Conservation (phyloP, 2,888 invertebrate genomes). For the Amphipoea lucens region DNA sequence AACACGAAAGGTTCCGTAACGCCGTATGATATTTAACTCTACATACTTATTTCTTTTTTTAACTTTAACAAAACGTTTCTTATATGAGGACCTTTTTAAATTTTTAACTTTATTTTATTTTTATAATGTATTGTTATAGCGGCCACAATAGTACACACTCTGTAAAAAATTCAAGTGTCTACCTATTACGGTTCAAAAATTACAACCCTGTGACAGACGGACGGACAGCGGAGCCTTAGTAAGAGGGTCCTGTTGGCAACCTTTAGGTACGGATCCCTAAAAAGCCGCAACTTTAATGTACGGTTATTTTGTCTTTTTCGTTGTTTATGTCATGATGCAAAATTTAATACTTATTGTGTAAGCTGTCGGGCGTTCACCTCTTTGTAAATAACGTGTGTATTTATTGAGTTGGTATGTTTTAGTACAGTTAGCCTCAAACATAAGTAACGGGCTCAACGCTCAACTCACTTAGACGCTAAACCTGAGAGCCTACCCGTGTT, state of each 20-base stretch:
- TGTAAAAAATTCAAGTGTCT: not conserved
- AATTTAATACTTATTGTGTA: conserved; percentile 34
- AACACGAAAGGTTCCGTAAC: too few species aligned
- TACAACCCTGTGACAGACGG: not conserved
- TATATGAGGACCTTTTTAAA: not conserved
- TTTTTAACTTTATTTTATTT: not conserved
- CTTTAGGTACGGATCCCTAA: not conserved
- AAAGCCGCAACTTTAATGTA: conserved; percentile 3
- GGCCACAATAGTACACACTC: not conserved
- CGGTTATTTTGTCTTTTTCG: conserved; percentile 1
- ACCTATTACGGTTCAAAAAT: not conserved
- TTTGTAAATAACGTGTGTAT: conserved; percentile 10
- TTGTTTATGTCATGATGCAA: conserved; percentile 33
- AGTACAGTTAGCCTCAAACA: not conserved
- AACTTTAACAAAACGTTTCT: not conserved
- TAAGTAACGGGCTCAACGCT: not conserved
- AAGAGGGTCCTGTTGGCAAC: not conserved
- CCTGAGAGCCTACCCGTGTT: not conserved
- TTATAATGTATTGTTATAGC: not conserved
- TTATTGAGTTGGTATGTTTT: not conserved
- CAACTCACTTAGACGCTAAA: too few species aligned
- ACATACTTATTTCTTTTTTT: not conserved
- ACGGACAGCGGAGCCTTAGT: not conserved
- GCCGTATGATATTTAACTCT: not conserved
- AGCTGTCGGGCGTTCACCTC: conserved; percentile 27